These are phyloP conservation scores for Drosophila bocqueti DNA, from an alignment of 1,140 invertebrate genomes.

Conservation along the genomic window DNA sequence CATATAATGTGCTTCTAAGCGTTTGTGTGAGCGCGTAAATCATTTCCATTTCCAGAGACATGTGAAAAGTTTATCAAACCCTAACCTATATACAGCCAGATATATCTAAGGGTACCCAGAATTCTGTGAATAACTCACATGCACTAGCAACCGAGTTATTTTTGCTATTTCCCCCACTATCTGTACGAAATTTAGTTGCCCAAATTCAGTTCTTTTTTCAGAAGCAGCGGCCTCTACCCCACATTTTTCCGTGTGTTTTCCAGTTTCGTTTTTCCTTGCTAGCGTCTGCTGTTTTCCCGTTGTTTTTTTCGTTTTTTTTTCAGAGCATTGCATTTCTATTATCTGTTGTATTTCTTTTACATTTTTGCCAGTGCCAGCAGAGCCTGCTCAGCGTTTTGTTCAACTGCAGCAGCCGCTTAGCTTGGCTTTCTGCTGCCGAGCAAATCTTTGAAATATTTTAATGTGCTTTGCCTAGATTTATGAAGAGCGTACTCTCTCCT, in stretches of 20 bases:
- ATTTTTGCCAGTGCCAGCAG: constrained; percentile 13
- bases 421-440: constrained; percentile 13
- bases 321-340: constrained; percentile 48
- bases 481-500: constrained; percentile 24
- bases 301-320: constrained; percentile 15
- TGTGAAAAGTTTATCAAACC: constrained; percentile 7
- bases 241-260: constrained; percentile 29
- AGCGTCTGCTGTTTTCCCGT: constrained; percentile 35
- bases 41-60: constrained; percentile 26
- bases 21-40: constrained; percentile 52
- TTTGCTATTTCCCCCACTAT: constrained; percentile 23
- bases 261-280: constrained; percentile 23
- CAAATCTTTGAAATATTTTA: constrained; percentile 67
- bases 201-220: constrained; percentile 10
- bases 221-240: not conserved
- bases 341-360: constrained; percentile 49
- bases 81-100: constrained; percentile 1
- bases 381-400: constrained; percentile 53
- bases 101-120: not conserved
- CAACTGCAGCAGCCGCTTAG: constrained; percentile 54
- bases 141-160: constrained; percentile 33
- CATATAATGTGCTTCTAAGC: constrained; percentile 59
- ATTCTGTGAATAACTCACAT: constrained; percentile 24
- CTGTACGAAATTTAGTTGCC: constrained; percentile 51
- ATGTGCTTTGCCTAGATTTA: constrained; percentile 58